Percentiles rank a stretch among this genome's conserved stretches.
These are phyloP conservation scores for Papilio dardanus DNA, from an alignment of 1,140 invertebrate genomes.

Conservation along the genomic window DNA sequence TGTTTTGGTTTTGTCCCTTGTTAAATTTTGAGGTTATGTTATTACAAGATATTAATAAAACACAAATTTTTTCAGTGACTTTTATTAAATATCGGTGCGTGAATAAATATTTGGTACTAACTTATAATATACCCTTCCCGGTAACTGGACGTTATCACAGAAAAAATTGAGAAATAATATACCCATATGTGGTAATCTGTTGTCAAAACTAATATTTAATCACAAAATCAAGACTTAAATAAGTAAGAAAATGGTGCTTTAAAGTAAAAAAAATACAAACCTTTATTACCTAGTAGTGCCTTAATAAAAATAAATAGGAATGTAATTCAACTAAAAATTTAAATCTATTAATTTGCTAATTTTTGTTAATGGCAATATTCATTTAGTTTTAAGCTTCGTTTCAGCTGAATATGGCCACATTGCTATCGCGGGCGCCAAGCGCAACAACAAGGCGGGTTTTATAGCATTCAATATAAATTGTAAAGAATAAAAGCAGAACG, in stretches of 20 bases:
- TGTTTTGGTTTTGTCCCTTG: background rate
- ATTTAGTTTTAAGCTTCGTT: constrained; percentile 40
- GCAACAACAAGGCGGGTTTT: constrained; percentile 52
- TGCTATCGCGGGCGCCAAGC: constrained; percentile 50
- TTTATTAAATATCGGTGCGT: background rate
- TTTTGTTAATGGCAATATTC: constrained; percentile 16
- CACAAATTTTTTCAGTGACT: background rate
- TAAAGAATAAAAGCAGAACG: constrained; percentile 47
- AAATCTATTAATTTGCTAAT: background rate
- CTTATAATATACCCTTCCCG: background rate
- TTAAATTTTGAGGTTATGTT: constrained; percentile 19
- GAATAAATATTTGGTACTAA: constrained; percentile 1
- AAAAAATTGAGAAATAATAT: background rate
- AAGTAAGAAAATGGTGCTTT: background rate
- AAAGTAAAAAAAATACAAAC: background rate
- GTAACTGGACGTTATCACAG: background rate
- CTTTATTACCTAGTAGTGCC: background rate
- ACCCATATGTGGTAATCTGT: background rate
- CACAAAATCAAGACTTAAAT: no score
- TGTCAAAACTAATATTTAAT: no score
- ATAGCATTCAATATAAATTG: constrained; percentile 52
- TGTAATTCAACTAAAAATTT: constrained; percentile 1
- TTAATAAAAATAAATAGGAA: background rate
- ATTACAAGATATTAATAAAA: constrained; percentile 14
- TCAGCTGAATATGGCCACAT: constrained; percentile 56